phyloP scores from a whole-genome alignment of 2,113 vertebrate genomes.

The Phainopepla nitens region DNA sequence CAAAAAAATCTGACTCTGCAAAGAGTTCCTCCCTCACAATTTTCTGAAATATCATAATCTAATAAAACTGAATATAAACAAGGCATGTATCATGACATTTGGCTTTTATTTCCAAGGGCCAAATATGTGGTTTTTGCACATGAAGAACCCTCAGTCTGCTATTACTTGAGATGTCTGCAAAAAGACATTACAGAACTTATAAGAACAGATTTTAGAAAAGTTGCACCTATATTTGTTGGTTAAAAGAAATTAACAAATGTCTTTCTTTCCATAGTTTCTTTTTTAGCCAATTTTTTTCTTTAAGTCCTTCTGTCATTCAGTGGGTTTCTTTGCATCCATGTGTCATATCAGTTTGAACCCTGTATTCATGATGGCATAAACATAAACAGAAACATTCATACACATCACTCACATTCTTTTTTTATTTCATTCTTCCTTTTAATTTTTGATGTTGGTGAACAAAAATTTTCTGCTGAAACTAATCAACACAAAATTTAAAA shows the following conservation, averaged over 20 bases:
- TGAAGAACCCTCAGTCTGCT: not conserved
- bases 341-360: not conserved
- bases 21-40: not conserved
- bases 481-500: not conserved
- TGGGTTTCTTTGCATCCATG: not conserved
- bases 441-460: not conserved
- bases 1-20: not conserved
- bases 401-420: not conserved
- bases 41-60: not conserved
- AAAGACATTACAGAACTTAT: not conserved
- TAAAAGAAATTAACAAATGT: accelerated
- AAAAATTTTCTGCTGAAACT: not conserved
- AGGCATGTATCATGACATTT: not conserved
- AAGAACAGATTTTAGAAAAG: not conserved
- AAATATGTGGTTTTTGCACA: accelerated
- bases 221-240: accelerated
- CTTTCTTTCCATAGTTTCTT: accelerated
- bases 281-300: accelerated
- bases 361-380: not conserved
- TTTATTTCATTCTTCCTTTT: not conserved
- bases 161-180: not conserved
- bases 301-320: not conserved
- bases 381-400: not conserved
- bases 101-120: accelerated
- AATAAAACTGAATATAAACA: not conserved